Conservation (phyloP, 2,888 invertebrate species). For the Drosophila phalerata region DNA sequence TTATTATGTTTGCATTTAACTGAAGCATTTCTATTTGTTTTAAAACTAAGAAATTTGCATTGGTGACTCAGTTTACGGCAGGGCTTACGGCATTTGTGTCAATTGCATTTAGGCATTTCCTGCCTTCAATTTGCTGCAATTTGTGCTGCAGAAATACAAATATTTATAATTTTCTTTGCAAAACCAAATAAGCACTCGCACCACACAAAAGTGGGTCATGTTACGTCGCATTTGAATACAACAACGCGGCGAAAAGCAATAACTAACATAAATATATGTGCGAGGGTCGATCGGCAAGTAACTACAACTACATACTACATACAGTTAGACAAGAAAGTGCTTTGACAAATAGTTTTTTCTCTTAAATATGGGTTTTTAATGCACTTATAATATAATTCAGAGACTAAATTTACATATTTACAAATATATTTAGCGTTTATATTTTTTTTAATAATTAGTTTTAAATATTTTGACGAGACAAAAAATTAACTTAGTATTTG, state of each 20-base stretch:
- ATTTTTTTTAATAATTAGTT: too few species aligned
- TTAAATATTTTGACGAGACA: not conserved
- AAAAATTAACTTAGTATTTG: too few species aligned
- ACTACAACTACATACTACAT: too few species aligned
- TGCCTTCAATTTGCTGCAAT: constrained; percentile 53
- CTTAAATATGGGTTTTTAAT: too few species aligned
- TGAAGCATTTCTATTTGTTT: not conserved
- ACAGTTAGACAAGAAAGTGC: too few species aligned
- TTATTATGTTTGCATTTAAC: not conserved
- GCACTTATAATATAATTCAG: too few species aligned
- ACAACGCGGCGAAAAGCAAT: constrained; percentile 36
- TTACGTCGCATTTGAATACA: constrained; percentile 75
- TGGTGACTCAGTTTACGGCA: constrained; percentile 36
- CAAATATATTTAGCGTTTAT: too few species aligned
- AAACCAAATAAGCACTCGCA: constrained; percentile 52
- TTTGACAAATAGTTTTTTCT: too few species aligned
- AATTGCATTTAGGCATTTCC: constrained; percentile 69
- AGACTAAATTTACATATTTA: too few species aligned
- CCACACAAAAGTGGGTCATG: constrained; percentile 70
- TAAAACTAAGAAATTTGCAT: constrained; percentile 27
- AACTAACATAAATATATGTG: constrained; percentile 8
- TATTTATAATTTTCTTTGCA: constrained; percentile 60
- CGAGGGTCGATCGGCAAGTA: constrained; percentile 6
- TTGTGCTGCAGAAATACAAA: constrained; percentile 70
- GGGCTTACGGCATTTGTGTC: constrained; percentile 57